Percentiles rank a stretch among this genome's conserved stretches.
phyloP scores from a whole-genome alignment of 64 coral and sea anemone species.

The Stichodactyla mertensii region DNA sequence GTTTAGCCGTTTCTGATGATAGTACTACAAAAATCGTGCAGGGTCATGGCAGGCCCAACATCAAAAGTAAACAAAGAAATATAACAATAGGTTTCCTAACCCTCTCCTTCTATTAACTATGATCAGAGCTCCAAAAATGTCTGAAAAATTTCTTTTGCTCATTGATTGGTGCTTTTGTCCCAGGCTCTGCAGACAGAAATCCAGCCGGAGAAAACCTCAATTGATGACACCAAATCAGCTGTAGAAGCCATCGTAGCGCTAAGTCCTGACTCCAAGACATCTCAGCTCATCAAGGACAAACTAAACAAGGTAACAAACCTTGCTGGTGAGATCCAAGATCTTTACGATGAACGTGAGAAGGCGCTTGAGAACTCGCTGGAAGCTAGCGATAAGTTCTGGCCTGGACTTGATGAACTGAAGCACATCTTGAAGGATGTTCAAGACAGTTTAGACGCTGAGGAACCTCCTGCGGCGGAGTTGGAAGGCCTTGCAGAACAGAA shows the following conservation, averaged over 20 bases:
- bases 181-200: conserved; percentile 67
- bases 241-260: conserved; percentile 50
- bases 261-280: conserved; percentile 75
- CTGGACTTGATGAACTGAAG: conserved; percentile 63
- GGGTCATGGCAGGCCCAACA: too few species aligned
- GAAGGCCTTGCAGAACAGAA: conserved; percentile 73
- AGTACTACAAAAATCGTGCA: too few species aligned
- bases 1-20: too few species aligned
- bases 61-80: too few species aligned
- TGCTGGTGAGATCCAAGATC: conserved; percentile 46
- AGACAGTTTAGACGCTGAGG: conserved; percentile 68
- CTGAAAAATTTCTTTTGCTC: too few species aligned
- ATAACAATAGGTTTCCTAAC: too few species aligned
- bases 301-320: conserved; percentile 50
- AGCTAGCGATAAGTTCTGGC: conserved; percentile 81
- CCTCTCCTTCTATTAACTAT: too few species aligned
- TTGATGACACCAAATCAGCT: conserved; percentile 44
- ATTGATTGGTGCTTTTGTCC: background rate
- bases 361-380: conserved; percentile 48
- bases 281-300: conserved; percentile 72
- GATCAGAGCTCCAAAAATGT: background rate
- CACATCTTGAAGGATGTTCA: conserved; percentile 78
- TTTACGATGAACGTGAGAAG: conserved; percentile 57
- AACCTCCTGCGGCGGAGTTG: conserved; percentile 68
- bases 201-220: conserved; percentile 56